Evolutionary conservation across 2,113 vertebrate genomes (phyloP), one percentile per base, ranked within the genome.

Genomic region (Hippocampus barbouri): DNA sequence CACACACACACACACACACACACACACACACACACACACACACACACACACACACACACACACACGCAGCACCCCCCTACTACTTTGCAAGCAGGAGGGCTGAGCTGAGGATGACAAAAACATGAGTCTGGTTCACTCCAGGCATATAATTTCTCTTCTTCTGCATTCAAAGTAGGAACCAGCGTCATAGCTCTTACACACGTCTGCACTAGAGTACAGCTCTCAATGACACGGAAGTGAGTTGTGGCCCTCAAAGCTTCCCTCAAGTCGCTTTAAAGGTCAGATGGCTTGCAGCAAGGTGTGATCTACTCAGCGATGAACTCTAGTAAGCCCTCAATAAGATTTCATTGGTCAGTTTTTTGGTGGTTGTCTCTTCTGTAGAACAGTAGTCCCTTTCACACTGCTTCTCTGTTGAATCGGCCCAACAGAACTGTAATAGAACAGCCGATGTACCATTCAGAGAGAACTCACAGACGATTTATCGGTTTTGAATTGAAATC

Each of bases 41-140:
- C 10, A n/a, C 12, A 23, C 25, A 27, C 25, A 14, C 23, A 27
- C 23, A 18, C 23, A 16, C 23, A 18, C 59, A 34, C 59, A 20
- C 34, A 30, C 75, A 38, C 5, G 34, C 5, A 38, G 34, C 69
- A 23, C 77, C 69, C 79, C 83, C 87, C 72, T 82, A 74, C 76
- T 66, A 79, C 75, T 83, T 61, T 73, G 60, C 8, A 21, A 65
- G 77, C 61, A 80, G 76, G 82, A 76, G 75, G 56, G 83, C 68
- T 71, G 80, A 85, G 84, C 83, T 64, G 82, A 72, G 75, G 90
- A 89, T 92, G 91, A 92, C 91, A 88, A 64, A 18, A 88, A 90
- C 89, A 94, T 93, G 90, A 90, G 93, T 94, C 90, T 92, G 83
- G 89, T 82, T 51, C 86, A 87, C 88, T 89, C 79, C 60, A 68